Evolutionary conservation across 2,888 invertebrate species (phyloP).

Genomic region (Galeruca laticollis): DNA sequence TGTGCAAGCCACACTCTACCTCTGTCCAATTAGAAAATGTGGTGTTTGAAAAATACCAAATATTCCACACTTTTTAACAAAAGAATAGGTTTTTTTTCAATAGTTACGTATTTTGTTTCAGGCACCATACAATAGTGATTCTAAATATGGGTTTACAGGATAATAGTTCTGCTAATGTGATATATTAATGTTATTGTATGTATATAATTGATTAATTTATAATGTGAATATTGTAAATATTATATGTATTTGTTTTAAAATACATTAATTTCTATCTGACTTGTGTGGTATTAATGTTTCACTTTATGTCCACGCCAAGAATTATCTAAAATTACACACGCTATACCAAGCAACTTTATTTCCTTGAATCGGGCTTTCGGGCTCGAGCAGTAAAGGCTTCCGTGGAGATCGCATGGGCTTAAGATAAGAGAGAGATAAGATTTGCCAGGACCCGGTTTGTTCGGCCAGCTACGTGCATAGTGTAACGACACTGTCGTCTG

Average conservation of each 20-base stretch:
- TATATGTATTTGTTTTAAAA: slow-evolving; percentile 12
- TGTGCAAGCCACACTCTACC: too few species aligned
- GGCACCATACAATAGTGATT: slow-evolving; percentile 34
- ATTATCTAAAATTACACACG: too few species aligned
- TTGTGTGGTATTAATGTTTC: background rate
- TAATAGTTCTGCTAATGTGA: slow-evolving; percentile 3
- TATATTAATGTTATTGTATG: background rate
- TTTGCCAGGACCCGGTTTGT: too few species aligned
- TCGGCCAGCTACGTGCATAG: too few species aligned
- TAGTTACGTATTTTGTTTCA: slow-evolving; percentile 23
- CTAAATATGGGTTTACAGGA: slow-evolving; percentile 34
- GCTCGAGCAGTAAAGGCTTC: too few species aligned
- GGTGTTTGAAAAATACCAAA: background rate
- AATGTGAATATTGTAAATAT: slow-evolving; percentile 20
- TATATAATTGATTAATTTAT: background rate
- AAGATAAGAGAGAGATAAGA: too few species aligned
- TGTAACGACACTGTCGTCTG: too few species aligned
- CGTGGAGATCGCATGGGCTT: too few species aligned
- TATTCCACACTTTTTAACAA: too few species aligned
- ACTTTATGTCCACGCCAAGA: background rate
- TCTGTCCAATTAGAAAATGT: background rate
- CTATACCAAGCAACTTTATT: too few species aligned
- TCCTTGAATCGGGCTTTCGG: too few species aligned
- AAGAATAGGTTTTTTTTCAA: too few species aligned
- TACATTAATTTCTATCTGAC: background rate